A percentile compares a stretch with the other conserved stretches of the same genome.
Evolutionary conservation across 2,888 invertebrate species (phyloP).

Genomic region (Drosophila hawaiiensis): DNA sequence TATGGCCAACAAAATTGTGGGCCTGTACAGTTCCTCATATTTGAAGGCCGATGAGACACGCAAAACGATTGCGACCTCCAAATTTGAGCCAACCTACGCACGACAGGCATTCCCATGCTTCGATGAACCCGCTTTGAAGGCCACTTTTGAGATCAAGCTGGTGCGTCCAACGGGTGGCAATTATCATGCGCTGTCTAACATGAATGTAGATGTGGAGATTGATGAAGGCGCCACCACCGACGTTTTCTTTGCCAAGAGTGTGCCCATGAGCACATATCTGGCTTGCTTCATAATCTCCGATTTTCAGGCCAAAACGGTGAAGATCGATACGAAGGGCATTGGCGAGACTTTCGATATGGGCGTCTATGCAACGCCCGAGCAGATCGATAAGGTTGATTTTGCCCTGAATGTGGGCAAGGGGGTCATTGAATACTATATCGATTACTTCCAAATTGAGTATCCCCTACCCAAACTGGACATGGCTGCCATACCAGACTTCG

Average conservation of each 20-base stretch:
- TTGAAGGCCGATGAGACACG: constrained; percentile 82
- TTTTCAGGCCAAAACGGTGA: constrained; percentile 87
- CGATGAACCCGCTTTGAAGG: constrained; percentile 96
- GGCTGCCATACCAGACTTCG: constrained; percentile 85
- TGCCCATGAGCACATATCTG: constrained; percentile 97
- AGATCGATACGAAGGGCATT: constrained; percentile 87
- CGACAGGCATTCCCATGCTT: constrained; percentile 97
- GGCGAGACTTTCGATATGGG: constrained; percentile 88
- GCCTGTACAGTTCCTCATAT: constrained; percentile 90
- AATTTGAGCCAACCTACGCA: constrained; percentile 98
- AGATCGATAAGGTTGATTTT: constrained; percentile 91
- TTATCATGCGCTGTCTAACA: constrained; percentile 94
- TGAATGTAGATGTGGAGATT: constrained; percentile 87
- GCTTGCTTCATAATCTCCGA: constrained; percentile 97
- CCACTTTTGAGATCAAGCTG: constrained; percentile 92
- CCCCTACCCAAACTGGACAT: constrained; percentile 94
- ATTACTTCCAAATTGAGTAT: constrained; percentile 93
- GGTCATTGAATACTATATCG: constrained; percentile 92
- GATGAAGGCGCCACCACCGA: constrained; percentile 86
- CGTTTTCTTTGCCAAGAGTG: constrained; percentile 92
- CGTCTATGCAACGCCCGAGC: constrained; percentile 91
- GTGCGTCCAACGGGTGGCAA: constrained; percentile 89
- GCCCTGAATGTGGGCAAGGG: constrained; percentile 90
- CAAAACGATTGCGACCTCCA: constrained; percentile 92
- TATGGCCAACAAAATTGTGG: constrained; percentile 90